Percentiles rank a stretch among this genome's conserved stretches.
Conservation (phyloP, 1,140 invertebrate species). For the Drosophila neocordata region DNA sequence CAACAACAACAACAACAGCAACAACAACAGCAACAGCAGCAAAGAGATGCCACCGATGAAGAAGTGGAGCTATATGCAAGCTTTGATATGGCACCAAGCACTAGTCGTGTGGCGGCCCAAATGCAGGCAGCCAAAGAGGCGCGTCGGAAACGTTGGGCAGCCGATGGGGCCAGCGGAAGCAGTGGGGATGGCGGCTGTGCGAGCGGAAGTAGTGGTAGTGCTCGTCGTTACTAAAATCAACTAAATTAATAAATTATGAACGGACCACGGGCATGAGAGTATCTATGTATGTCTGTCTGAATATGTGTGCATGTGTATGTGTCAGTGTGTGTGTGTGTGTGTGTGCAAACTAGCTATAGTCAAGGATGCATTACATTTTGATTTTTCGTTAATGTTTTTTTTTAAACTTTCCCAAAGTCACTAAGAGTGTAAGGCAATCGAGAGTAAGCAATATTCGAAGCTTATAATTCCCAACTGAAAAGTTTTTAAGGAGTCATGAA, state of each 20-base stretch:
- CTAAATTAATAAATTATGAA: not conserved
- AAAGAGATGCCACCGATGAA: conserved; percentile 69
- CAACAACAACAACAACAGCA: conserved; percentile 16
- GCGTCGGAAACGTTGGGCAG: conserved; percentile 70
- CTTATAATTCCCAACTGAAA: too few relatives aligned
- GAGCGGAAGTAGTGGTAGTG: conserved; percentile 63
- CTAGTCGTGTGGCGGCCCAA: conserved; percentile 76
- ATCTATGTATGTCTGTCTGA: not conserved
- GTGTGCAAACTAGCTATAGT: not conserved
- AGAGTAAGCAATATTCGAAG: too few relatives aligned
- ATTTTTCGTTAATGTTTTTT: not conserved
- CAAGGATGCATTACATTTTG: not conserved
- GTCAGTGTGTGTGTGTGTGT: conserved; percentile 11
- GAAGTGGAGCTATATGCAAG: conserved; percentile 77
- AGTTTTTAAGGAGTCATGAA: too few relatives aligned
- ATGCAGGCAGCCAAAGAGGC: conserved; percentile 79
- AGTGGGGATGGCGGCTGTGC: conserved; percentile 64
- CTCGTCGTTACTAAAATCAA: conserved; percentile 57
- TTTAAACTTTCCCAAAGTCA: too few relatives aligned
- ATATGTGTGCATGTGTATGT: conserved; percentile 20
- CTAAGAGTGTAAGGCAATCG: too few relatives aligned
- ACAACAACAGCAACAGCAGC: not conserved
- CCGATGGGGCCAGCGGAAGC: conserved; percentile 73
- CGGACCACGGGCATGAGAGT: conserved; percentile 1
- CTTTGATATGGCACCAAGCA: conserved; percentile 70